Evolutionary conservation across 2,113 vertebrate species (phyloP).

Genomic region (Brachyistius frenatus): DNA sequence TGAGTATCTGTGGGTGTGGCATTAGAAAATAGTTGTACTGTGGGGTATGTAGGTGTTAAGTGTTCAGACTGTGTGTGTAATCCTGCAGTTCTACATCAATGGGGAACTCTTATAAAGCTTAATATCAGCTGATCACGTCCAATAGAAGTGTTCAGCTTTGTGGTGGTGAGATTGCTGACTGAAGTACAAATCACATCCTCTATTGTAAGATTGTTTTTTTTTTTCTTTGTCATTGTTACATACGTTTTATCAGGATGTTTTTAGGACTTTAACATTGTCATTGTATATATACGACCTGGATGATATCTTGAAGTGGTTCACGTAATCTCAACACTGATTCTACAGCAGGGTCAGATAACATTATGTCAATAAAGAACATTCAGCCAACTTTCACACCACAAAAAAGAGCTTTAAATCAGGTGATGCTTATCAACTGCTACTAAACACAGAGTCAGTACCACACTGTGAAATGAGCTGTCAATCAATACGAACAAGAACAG

Average conservation of each 20-base stretch:
- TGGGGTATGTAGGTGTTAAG: neutral
- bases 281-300: neutral
- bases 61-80: neutral
- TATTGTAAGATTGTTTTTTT: too few relatives aligned
- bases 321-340: slow-evolving; percentile 7
- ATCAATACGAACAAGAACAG: neutral
- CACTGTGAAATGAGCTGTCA: neutral
- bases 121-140: neutral
- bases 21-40: too few relatives aligned
- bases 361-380: neutral
- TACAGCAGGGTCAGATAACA: neutral
- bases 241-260: too few relatives aligned
- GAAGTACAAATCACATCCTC: neutral
- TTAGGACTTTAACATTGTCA: too few relatives aligned
- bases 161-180: neutral
- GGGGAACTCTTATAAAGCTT: neutral
- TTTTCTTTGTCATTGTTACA: too few relatives aligned
- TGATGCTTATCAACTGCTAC: too few relatives aligned
- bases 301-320: slow-evolving; percentile 2
- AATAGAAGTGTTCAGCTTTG: neutral
- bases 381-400: slow-evolving; percentile 15
- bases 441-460: neutral
- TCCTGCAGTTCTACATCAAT: neutral
- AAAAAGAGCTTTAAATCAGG: neutral
- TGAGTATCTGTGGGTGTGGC: neutral